Conservation (phyloP, 1,140 invertebrate species). For the Phenacoccus solenopsis region DNA sequence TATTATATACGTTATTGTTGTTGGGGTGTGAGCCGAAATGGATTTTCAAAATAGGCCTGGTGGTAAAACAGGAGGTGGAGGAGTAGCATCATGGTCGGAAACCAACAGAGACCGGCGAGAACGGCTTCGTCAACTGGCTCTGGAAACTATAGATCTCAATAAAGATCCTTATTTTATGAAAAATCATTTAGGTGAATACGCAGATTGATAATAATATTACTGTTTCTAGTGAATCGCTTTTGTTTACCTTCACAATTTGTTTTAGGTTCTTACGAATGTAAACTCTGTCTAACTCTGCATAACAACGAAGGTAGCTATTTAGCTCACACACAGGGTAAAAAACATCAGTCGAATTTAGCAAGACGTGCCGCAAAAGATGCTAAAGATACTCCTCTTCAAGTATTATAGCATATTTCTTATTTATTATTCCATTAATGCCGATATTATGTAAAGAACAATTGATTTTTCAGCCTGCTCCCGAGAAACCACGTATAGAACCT, state of each 20-base stretch:
- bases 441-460: no score
- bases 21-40: constrained; percentile 42
- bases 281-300: constrained; percentile 94
- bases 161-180: constrained; percentile 99
- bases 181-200: constrained; percentile 71
- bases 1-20: background rate
- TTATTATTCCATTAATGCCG: background rate
- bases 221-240: background rate
- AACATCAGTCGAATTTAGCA: constrained; percentile 98
- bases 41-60: constrained; percentile 96
- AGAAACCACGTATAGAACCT: constrained; percentile 89
- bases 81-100: constrained; percentile 97
- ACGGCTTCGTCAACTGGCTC: constrained; percentile 82
- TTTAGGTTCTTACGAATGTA: constrained; percentile 94
- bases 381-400: constrained; percentile 78
- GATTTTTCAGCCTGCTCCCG: constrained; percentile 60
- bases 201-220: background rate
- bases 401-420: constrained; percentile 22
- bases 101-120: constrained; percentile 93
- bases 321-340: constrained; percentile 99
- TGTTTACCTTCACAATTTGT: constrained; percentile 25
- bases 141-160: constrained; percentile 97
- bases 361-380: constrained; percentile 96
- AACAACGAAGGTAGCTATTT: constrained; percentile 99
- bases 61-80: constrained; percentile 96